These are phyloP conservation scores for Polietes domitor DNA, from an alignment of 2,888 invertebrate genomes.

Conservation along the genomic window DNA sequence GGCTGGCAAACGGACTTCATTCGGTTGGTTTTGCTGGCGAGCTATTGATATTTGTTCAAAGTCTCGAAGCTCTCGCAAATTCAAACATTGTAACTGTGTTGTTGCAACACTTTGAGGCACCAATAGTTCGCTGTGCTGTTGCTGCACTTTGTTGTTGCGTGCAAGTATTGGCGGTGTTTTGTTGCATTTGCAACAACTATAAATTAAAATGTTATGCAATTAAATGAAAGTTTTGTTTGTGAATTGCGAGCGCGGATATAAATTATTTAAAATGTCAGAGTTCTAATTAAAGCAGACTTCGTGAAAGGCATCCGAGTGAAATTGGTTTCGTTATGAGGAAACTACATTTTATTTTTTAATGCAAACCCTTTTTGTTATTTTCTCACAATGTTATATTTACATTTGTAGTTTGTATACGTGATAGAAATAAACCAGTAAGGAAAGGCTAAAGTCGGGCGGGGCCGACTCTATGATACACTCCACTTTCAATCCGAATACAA, in stretches of 20 bases:
- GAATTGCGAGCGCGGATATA: background rate
- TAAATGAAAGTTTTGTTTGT: slow-evolving; percentile 2
- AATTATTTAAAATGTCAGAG: slow-evolving; percentile 28
- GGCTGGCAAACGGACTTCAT: background rate
- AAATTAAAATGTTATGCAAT: slow-evolving; percentile 40
- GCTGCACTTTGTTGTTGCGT: slow-evolving; percentile 1
- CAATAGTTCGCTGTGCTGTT: background rate
- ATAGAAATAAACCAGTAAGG: too few species aligned
- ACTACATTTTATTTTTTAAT: too few species aligned
- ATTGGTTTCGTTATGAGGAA: too few species aligned
- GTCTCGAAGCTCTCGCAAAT: slow-evolving; percentile 15
- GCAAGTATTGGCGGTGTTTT: slow-evolving; percentile 1
- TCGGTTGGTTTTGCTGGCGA: background rate
- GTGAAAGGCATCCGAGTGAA: background rate
- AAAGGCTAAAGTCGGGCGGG: too few species aligned
- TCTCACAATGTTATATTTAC: too few species aligned
- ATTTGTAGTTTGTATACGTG: too few species aligned
- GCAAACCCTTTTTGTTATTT: too few species aligned
- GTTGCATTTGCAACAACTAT: slow-evolving; percentile 29
- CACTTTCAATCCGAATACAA: too few species aligned
- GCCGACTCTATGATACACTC: too few species aligned
- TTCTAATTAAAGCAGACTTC: slow-evolving; percentile 17
- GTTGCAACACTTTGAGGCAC: background rate
- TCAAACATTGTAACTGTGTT: background rate
- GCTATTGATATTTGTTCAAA: slow-evolving; percentile 24